A percentile compares a stretch with the other conserved stretches of the same genome.
Conservation (phyloP, 2,888 invertebrate species). For the Malachius bipustulatus region DNA sequence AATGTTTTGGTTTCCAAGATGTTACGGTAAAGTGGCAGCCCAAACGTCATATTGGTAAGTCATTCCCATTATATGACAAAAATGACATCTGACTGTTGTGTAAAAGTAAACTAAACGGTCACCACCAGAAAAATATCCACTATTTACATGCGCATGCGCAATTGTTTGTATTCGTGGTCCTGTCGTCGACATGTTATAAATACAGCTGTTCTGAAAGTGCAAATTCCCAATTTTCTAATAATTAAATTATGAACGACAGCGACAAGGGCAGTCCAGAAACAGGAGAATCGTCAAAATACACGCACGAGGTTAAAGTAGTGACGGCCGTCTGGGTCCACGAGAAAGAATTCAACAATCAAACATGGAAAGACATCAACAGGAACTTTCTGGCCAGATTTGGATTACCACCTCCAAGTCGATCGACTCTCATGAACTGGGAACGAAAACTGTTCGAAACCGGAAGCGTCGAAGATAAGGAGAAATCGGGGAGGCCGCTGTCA, state of each 20-base stretch:
- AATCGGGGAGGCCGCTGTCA: conserved; percentile 34
- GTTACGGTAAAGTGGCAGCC: too few species aligned
- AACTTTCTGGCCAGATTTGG: conserved; percentile 37
- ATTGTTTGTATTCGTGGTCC: too few species aligned
- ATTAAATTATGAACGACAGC: conserved; percentile 6
- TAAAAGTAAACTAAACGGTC: too few species aligned
- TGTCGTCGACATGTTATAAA: too few species aligned
- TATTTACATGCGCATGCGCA: too few species aligned
- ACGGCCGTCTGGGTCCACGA: conserved; percentile 43
- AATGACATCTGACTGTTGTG: too few species aligned
- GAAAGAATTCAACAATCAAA: conserved; percentile 32
- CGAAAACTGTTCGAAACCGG: conserved; percentile 26
- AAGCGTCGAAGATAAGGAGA: conserved; percentile 36
- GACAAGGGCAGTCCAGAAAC: conserved; percentile 10
- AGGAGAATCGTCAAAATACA: conserved; percentile 20
- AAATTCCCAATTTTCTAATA: not conserved
- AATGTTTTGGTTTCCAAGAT: too few species aligned
- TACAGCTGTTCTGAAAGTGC: conserved; percentile 25
- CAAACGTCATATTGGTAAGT: too few species aligned
- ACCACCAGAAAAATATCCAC: too few species aligned
- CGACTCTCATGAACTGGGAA: conserved; percentile 23
- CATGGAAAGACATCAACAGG: conserved; percentile 33
- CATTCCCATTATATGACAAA: too few species aligned
- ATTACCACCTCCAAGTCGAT: conserved; percentile 32
- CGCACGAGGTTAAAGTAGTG: conserved; percentile 38